A percentile compares a stretch with the other conserved stretches of the same genome.
Conservation (phyloP, 1,140 invertebrate species). For the Penaeus indicus region DNA sequence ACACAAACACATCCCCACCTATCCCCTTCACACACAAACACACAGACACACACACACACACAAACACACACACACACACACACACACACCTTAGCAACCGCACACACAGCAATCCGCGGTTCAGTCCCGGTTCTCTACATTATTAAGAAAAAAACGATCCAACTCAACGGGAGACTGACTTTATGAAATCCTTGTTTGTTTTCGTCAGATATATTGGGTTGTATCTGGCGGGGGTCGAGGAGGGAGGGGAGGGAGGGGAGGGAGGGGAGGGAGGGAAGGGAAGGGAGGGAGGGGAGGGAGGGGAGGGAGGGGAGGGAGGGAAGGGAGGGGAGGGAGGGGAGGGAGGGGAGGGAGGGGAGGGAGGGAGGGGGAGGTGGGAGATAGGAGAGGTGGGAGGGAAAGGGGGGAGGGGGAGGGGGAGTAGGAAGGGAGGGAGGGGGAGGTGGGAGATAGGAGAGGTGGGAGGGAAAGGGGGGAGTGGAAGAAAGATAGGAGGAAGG, state of each 20-base stretch:
- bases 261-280: neutral
- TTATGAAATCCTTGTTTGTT: constrained; percentile 44
- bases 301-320: neutral
- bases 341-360: neutral
- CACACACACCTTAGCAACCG: too few relatives aligned
- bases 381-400: neutral
- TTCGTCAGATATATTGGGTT: constrained; percentile 34
- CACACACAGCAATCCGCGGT: neutral
- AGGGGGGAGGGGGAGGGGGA: neutral
- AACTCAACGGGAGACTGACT: constrained; percentile 21
- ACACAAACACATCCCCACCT: too few relatives aligned
- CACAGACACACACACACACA: constrained; percentile 1
- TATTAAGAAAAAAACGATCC: neutral
- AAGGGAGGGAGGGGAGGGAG: neutral
- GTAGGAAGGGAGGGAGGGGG: too few relatives aligned
- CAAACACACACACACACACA: too few relatives aligned
- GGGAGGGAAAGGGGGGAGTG: too few relatives aligned
- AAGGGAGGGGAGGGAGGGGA: neutral
- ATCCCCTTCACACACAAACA: neutral
- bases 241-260: neutral
- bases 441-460: too few relatives aligned
- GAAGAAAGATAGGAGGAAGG: neutral
- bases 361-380: neutral
- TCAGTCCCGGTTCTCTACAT: neutral
- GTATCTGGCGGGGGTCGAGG: too few relatives aligned